Evolutionary conservation across 2,113 vertebrate genomes (phyloP).

Genomic region (Alectura lathami): DNA sequence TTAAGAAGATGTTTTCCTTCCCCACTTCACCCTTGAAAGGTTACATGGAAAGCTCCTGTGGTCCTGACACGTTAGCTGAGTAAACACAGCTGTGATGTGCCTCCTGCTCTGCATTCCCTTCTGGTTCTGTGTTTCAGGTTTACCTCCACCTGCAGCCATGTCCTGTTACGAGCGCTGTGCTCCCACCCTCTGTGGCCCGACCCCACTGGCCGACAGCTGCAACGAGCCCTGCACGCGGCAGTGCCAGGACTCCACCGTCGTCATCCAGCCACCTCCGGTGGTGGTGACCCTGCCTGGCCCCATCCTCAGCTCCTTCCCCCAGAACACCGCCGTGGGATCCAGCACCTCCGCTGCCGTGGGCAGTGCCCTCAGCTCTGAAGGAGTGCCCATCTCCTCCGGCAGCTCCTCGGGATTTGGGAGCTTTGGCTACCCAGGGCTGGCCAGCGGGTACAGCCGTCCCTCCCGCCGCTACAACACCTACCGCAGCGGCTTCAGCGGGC

Average conservation of each 20-base stretch:
- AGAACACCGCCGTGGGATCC: not conserved
- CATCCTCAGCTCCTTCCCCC: conserved; percentile 41
- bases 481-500: not conserved
- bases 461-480: not conserved
- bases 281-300: conserved; percentile 19
- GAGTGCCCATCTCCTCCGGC: not conserved
- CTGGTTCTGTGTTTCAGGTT: not conserved
- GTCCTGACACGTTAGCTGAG: rapidly evolving
- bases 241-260: not conserved
- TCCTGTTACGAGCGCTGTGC: not conserved
- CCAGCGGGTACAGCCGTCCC: not conserved
- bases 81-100: rapidly evolving
- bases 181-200: not conserved
- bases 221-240: not conserved
- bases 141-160: not conserved
- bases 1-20: not conserved
- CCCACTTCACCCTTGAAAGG: not conserved
- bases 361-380: rapidly evolving
- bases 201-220: not conserved
- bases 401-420: not conserved
- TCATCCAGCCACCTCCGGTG: not conserved
- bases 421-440: not conserved
- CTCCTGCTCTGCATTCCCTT: not conserved
- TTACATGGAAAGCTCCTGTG: not conserved
- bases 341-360: not conserved